Base-by-base conservation (phyloP, 2,113 vertebrate species). In the Scolopax mira region DNA sequence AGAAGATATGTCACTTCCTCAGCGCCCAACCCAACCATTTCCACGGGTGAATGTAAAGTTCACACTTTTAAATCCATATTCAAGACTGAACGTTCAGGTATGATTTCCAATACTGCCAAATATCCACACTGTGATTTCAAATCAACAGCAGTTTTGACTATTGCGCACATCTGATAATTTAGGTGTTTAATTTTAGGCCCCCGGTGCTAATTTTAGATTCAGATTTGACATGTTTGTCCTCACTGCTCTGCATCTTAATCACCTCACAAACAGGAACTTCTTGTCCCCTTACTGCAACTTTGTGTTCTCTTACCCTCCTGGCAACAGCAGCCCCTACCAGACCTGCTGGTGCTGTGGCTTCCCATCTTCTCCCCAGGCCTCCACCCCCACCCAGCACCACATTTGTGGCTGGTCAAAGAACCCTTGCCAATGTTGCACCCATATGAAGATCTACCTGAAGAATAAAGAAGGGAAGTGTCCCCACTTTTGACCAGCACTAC, bases 201-300 rank as follows among this genome's bases (percentile, higher is more conserved):
- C 85, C 9, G 5, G 55, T 21, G 71, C 28, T 95, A 90, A 92
- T 91, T 94, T 93, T 95, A 90, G 82, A 77, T 10, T 58, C 44
- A 22, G 9, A 77, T 83, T 88, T 90, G 69, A 91, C 90, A 93
- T 81, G 78, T 86, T 74, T 92, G 24, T 80, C 85, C 78, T 92
- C 54, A 24, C 62, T 61, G 67, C 49, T 97, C 66, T 93, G 96
- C 90, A 86, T 96, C 30, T 94, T 84, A 88, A 94, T 88, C n/a
- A 91, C 49, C 60, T 48, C 65, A 66, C 27, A 39, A 61, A 49
- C 25, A 80, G 35, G 39, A 16, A 19, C 30, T 55, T 82, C 66
- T 69, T 13, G 1, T 18, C 73, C 51, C 35, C 60, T 33, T 55
- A 60, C 24, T 78, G 57, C 52, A 52, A 21, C 31, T 42, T 4